Base-by-base conservation (phyloP, 2,797 vertebrate species). In the Lacerta agilis region DNA sequence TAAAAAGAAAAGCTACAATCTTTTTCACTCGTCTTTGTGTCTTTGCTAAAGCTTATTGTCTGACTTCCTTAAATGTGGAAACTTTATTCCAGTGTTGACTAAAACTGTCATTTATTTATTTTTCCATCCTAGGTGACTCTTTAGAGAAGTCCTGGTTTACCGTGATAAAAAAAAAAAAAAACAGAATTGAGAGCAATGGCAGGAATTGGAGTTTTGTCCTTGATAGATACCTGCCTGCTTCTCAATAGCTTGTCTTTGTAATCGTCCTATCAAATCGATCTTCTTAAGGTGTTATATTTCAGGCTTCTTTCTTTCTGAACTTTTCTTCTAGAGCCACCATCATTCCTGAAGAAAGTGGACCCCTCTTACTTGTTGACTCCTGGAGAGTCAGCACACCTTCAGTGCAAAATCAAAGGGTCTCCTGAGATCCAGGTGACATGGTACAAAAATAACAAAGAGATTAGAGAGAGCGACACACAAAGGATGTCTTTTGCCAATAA, bases 371-470 rank as follows among this genome's bases (percentile, higher is more conserved):
- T 98, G 55, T 98, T 99, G 98, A 99, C 98, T 92, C 98, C 98
- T 87, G 98, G 99, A 4, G 98, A 98, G 93, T 96, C 98, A 89
- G 98, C 98, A 82, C 98, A 98, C 84, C 96, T 99, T 93, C 97
- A 98, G 71, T 99, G 98, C 95, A 97, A 97, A 78, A 91, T 99
- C 89, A 99, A 99, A 97, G 99, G 99, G 88, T 99, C 99, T 3
- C 97, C 98, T 87, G 98, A 98, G 92, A 98, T 99, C 67, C 98
- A 97, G 86, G 97, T 99, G 87, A 98, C 98, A 92, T 99, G 99
- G 99, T 99, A 98, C 97, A 98, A 98, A 96, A 98, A 99, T 90
- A 98, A 99, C 94, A 98, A 97, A 95, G 98, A 98, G 89, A 97
- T 99, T 78, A 96, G 91, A 93, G 96, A 98, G 92, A 98, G 98